A percentile compares a stretch with the other conserved stretches of the same genome.
Evolutionary conservation across 2,888 invertebrate species (phyloP).

Genomic region (Pyrrhosoma nymphula): DNA sequence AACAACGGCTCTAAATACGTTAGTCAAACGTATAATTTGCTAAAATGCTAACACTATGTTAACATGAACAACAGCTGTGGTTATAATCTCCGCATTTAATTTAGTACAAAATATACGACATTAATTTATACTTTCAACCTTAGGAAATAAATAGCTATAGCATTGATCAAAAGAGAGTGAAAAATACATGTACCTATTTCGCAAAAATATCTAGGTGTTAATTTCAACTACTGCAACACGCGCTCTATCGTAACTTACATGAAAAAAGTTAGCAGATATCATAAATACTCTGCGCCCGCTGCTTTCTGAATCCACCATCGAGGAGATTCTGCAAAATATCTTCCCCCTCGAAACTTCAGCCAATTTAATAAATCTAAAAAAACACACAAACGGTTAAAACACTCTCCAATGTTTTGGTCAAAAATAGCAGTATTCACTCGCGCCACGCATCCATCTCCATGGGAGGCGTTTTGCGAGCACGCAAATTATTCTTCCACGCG

Average conservation of each 20-base stretch:
- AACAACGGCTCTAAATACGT: too few species aligned
- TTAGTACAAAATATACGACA: too few species aligned
- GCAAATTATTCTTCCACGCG: not conserved
- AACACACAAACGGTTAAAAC: not conserved
- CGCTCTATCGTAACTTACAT: not conserved
- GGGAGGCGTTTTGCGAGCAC: not conserved
- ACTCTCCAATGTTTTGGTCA: slow-evolving; percentile 2
- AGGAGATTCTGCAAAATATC: not conserved
- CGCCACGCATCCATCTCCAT: slow-evolving; percentile 7
- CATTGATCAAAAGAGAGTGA: not conserved
- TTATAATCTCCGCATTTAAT: too few species aligned
- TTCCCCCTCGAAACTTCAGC: not conserved
- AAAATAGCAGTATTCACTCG: not conserved
- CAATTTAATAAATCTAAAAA: not conserved
- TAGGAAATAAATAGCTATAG: too few species aligned
- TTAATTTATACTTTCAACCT: too few species aligned
- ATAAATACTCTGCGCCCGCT: not conserved
- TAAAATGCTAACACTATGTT: too few species aligned
- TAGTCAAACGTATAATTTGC: too few species aligned
- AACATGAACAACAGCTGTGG: too few species aligned
- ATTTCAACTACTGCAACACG: not conserved
- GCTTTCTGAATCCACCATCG: not conserved
- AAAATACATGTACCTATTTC: not conserved
- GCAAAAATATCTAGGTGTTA: too few species aligned
- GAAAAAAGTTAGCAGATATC: not conserved